phyloP scores from a whole-genome alignment of 2,113 vertebrate species.

The Jaculus jaculus region DNA sequence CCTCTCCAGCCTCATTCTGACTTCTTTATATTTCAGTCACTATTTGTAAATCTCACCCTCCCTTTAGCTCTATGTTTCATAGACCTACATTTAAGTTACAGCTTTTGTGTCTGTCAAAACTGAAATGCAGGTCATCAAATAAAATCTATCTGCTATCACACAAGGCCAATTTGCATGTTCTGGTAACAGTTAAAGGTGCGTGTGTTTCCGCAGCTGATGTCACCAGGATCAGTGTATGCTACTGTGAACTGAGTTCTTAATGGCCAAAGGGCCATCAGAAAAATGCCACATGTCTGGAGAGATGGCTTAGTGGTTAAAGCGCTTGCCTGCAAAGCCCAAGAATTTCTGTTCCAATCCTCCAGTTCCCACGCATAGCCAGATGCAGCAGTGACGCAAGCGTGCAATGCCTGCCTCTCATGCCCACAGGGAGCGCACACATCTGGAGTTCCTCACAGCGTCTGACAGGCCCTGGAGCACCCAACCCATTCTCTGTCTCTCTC shows the following conservation, averaged over 20 bases:
- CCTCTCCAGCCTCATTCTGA: neutral
- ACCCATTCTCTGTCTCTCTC: no score
- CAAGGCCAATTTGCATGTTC: neutral
- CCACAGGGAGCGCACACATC: no score
- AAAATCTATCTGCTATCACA: neutral
- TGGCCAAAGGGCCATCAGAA: constrained; percentile 30
- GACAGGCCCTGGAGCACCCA: no score
- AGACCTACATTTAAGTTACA: constrained; percentile 30
- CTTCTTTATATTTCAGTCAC: neutral
- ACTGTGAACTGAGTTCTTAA: constrained; percentile 13
- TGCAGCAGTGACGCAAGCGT: no score
- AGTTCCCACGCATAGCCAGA: no score
- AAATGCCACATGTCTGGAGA: neutral
- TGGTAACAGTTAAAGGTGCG: neutral
- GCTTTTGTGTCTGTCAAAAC: constrained; percentile 39
- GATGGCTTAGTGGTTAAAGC: no score
- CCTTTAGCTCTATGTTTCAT: constrained; percentile 8
- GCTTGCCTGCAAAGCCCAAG: no score
- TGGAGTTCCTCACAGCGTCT: no score
- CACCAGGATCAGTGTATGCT: neutral
- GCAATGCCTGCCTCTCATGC: no score
- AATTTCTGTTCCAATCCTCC: no score
- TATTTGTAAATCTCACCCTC: constrained; percentile 15
- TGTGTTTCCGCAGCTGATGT: constrained; percentile 42
- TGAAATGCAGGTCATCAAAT: constrained; percentile 27